Base-by-base conservation (phyloP, 2,797 vertebrate species). In the Enteromius unitaeniatus region DNA sequence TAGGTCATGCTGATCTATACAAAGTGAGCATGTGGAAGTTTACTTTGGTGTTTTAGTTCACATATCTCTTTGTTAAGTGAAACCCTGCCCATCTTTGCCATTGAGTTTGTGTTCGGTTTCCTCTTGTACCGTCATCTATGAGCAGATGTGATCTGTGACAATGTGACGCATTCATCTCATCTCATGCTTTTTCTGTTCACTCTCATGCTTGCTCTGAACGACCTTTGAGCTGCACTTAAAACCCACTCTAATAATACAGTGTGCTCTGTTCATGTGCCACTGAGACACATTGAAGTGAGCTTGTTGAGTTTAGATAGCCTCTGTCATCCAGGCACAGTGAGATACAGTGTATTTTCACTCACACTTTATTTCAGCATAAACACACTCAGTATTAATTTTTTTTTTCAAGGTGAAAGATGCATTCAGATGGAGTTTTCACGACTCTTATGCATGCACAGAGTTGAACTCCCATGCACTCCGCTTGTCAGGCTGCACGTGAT, bases 161-260 rank as follows among this genome's bases (percentile, higher is more conserved):
- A 58, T 9, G 9, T 69, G 64, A 40, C 4, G 0, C 53, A 62
- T 81, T 73, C 68, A 70, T 81, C 23, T n/a, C 58, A 69, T 80
- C n/a, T 9, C 69, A 53, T 62, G 21, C 58, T 19, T 68, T 84
- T 34, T 68, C 37, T 78, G 42, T 67, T 80, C 26, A 8, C 40
- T 68, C 67, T 83, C 53, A 73, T 70, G 15, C 26, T 58, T 49
- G 47, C 58, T 53, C 11, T 83, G 76, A 69, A 87, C 4, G 34
- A 74, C 79, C 86, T 87, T 60, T 84, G 42, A 87, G 79, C 83
- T 65, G 81, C 82, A 84, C 73, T 84, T 81, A 67, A 40, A 78
- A 79, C 17, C 60, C 19, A 11, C 82, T 81, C 49, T 84, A 79
- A 87, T 45, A 73, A 67, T 68, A 76, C 68, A 87, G 78, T 79